A percentile compares a stretch with the other conserved stretches of the same genome.
Conservation (phyloP, 2,797 vertebrate genomes). For the Myotis pilosus region DNA sequence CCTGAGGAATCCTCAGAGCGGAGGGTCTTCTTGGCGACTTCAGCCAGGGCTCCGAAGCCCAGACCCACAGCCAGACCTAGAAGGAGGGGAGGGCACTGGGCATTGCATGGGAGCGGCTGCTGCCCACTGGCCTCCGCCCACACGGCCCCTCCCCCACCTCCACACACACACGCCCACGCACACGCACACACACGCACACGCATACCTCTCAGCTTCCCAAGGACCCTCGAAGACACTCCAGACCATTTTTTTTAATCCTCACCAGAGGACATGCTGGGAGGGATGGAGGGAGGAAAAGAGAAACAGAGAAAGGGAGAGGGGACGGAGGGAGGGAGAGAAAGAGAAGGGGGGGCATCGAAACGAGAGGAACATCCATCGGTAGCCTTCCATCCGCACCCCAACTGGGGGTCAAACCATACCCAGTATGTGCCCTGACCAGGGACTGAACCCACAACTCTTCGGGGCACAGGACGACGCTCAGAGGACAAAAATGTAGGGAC, state of each 20-base stretch:
- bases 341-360: neutral
- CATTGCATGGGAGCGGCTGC: rapidly evolving
- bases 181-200: neutral
- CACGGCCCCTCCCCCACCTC: neutral
- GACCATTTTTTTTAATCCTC: neutral
- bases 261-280: neutral
- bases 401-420: neutral
- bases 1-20: constrained; percentile 87
- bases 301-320: neutral
- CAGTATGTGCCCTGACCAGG: neutral
- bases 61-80: constrained; percentile 95
- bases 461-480: neutral
- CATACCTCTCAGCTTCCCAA: neutral
- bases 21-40: constrained; percentile 97
- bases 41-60: constrained; percentile 95
- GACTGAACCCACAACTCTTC: neutral
- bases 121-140: rapidly evolving
- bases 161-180: rapidly evolving
- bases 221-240: rapidly evolving
- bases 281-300: neutral
- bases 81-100: neutral
- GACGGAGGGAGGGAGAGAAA: neutral
- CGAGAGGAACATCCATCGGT: neutral
- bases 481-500: neutral
- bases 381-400: neutral